These are phyloP conservation scores for Rachycentron canadum DNA, from an alignment of 2,797 vertebrate species.

Conservation along the genomic window DNA sequence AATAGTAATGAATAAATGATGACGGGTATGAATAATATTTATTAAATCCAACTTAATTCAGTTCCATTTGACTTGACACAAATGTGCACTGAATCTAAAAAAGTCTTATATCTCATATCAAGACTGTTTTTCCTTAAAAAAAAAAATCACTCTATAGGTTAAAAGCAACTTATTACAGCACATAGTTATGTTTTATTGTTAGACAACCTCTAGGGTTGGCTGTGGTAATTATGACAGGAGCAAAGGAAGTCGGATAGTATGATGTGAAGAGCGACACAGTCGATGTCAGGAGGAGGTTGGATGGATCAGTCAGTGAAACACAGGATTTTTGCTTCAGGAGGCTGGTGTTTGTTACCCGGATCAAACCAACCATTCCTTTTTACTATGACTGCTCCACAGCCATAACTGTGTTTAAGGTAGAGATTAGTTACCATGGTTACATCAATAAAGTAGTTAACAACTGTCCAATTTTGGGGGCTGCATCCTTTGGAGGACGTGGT, in stretches of 20 bases:
- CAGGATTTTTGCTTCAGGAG: too few relatives aligned
- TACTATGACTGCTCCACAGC: too few relatives aligned
- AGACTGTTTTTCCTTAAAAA: background rate
- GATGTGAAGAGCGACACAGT: too few relatives aligned
- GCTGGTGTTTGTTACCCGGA: too few relatives aligned
- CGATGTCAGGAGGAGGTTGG: too few relatives aligned
- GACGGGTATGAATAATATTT: background rate
- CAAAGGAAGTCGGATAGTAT: background rate
- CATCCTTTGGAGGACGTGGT: too few relatives aligned
- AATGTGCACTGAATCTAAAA: slow-evolving; percentile 8
- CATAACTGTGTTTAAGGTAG: too few relatives aligned
- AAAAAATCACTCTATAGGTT: background rate
- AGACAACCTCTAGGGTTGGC: background rate
- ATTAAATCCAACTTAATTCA: background rate
- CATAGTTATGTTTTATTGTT: background rate
- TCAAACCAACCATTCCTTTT: too few relatives aligned
- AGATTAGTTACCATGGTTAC: too few relatives aligned
- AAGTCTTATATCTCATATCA: background rate
- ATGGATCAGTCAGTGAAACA: too few relatives aligned
- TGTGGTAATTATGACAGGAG: background rate
- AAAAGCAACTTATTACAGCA: background rate
- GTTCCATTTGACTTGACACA: slow-evolving; percentile 9
- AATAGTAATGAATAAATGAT: slow-evolving; percentile 3
- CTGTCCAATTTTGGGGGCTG: too few relatives aligned
- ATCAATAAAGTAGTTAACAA: too few relatives aligned